phyloP scores from a whole-genome alignment of 2,797 vertebrate genomes.

The Synaphobranchus kaupii region DNA sequence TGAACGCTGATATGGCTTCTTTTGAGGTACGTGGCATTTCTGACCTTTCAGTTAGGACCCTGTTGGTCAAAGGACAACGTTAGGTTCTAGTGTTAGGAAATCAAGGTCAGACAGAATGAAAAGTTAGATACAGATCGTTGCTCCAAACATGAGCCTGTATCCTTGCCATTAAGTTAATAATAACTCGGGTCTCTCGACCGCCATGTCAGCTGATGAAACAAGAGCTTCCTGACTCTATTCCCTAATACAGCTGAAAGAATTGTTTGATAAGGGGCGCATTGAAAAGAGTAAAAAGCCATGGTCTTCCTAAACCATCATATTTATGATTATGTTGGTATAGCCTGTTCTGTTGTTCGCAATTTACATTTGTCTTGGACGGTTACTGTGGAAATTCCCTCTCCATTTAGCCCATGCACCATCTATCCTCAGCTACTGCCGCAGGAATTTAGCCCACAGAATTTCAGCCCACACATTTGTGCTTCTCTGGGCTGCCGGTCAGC shows the following conservation, averaged over 20 bases:
- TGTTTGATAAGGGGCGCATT: not conserved
- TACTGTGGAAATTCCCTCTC: constrained; percentile 35
- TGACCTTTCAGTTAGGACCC: constrained; percentile 68
- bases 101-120: constrained; percentile 19
- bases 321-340: constrained; percentile 58
- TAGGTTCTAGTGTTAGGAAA: constrained; percentile 8
- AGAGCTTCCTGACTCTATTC: constrained; percentile 8
- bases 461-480: not conserved
- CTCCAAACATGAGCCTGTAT: constrained; percentile 9
- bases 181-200: not conserved
- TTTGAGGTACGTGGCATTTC: constrained; percentile 64
- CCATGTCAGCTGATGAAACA: constrained; percentile 16
- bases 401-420: not conserved
- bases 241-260: not conserved
- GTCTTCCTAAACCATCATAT: constrained; percentile 16
- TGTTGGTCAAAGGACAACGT: constrained; percentile 68
- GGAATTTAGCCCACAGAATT: constrained; percentile 14
- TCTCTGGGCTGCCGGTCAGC: constrained; percentile 1
- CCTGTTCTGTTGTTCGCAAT: constrained; percentile 47
- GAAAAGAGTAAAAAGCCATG: not conserved
- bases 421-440: not conserved
- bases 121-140: constrained; percentile 21
- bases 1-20: constrained; percentile 49
- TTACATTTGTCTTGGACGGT: constrained; percentile 52
- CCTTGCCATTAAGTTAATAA: constrained; percentile 19